Evolutionary conservation across 2,113 vertebrate species (phyloP), one percentile per base, ranked within the genome.

Genomic region (Campylomormyrus numenius): DNA sequence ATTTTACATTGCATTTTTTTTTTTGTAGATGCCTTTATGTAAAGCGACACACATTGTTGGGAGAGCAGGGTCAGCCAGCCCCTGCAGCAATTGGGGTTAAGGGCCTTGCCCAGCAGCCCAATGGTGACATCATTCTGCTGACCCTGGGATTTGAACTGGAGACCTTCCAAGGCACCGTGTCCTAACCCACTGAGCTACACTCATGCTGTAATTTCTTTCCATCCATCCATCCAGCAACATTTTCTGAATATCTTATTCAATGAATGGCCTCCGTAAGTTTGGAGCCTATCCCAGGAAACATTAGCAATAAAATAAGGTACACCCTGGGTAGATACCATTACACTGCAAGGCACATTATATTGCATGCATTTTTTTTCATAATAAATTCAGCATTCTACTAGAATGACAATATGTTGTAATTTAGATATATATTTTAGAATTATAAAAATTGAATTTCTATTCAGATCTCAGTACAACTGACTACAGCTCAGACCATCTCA

Each of bases 401-500:
- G 74, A 80, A 35, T 42, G 74, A 80, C 74, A 80, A 80, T 80
- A 80, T 80, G 74, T 80, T 80, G 74, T 80, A 80, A 80, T 80
- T 80, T 80, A 80, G 74, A 80, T 80, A 80, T 80, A 80, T 80
- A 80, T 80, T 80, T 80, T 80, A 80, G 74, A 80, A 80, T 80
- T 35, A 80, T 39, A 39, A 80, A 35, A 80, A 80, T 80, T 80
- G 74, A 80, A 80, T 80, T 80, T 80, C 74, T 80, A 80, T 80
- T 80, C 74, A 80, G 21, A 80, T 80, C 74, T 80, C 74, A 19
- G 74, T 39, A 42, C 31, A 42, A 80, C 74, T 80, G 74, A 19
- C 74, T 80, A 42, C 35, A 80, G 74, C 74, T 42, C 15, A 80
- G 74, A 42, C 74, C 74, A 80, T 5, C 74, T 80, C 74, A 42